Evolutionary conservation across 2,888 invertebrate species (phyloP).

Genomic region (Papilio demoleus): DNA sequence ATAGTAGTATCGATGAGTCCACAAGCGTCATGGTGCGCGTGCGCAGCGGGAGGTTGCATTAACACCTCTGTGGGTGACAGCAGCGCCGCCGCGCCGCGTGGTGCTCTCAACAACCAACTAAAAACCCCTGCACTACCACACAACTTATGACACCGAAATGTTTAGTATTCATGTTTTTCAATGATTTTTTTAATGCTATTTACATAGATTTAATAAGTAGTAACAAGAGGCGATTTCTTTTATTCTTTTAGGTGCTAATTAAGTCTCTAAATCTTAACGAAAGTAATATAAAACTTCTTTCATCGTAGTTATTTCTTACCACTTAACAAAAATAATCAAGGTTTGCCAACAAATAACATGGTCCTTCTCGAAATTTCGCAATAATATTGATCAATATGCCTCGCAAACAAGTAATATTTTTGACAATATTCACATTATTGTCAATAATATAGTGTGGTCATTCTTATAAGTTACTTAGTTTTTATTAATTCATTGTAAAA

Average conservation of each 20-base stretch:
- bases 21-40: constrained; percentile 24
- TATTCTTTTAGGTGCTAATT: background rate
- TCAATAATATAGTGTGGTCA: no score
- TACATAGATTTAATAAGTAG: no score
- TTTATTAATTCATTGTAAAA: background rate
- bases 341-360: no score
- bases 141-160: background rate
- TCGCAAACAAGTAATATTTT: no score
- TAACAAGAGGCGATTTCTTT: no score
- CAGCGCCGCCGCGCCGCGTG: constrained; percentile 37
- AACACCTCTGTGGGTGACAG: constrained; percentile 64
- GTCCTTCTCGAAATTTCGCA: no score
- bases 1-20: constrained; percentile 28
- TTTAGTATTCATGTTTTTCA: constrained; percentile 4
- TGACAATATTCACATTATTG: no score
- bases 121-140: background rate
- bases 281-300: no score
- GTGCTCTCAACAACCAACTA: background rate
- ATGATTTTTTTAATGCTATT: constrained; percentile 1
- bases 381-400: no score
- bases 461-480: background rate
- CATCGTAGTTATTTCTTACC: no score
- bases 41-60: constrained; percentile 62
- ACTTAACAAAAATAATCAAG: no score
- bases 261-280: no score